Evolutionary conservation across 1,140 invertebrate genomes (phyloP), one percentile per base, ranked within the genome.

Genomic region (Drosophila ficusphila): DNA sequence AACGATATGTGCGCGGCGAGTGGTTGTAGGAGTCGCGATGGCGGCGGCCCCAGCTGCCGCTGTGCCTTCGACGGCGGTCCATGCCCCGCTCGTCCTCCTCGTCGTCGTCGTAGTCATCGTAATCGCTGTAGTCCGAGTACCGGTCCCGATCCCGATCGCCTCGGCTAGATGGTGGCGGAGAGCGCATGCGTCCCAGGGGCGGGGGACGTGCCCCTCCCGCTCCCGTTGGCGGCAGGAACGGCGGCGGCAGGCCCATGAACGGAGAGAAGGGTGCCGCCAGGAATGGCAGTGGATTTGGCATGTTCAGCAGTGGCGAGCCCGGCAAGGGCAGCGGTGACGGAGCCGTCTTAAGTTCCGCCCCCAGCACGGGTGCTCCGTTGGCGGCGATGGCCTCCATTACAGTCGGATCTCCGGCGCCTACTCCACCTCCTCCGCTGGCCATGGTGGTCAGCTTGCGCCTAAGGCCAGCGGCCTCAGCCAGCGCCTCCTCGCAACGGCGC

Each of bases 401-500:
- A n/a, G 71, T 73, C 8, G 61, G 12, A 44, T 56, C 75, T 19
- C 38, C 90, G 5, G 48, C n/a, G n/a, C n/a, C n/a, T n/a, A n/a
- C 48, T n/a, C 31, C 19, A 2, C 39, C 39, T 31, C 62, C 76
- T 7, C 67, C 48, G n/a, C 34, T 75, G 36, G 86, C 77, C 62
- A 91, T 92, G 89, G 60, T 77, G 1, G 95, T 96, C 19, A 97
- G 92, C 72, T 95, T 93, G 78, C 96, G 94, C 41, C 96, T 92
- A 64, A 96, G 92, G 64, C 95, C 94, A 18, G 95, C 93, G 1
- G 96, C 94, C 91, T 96, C 96, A 36, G 94, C 94, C 78, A 94
- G 94, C 4, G 94, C 93, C 86, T 97, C 96, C 90, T 96, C 96
- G 23, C 96, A 93, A 67, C 94, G 95, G 21, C 96, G 93, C 83